phyloP scores from a whole-genome alignment of 2,888 invertebrate species.

The Drosophila borealis region DNA sequence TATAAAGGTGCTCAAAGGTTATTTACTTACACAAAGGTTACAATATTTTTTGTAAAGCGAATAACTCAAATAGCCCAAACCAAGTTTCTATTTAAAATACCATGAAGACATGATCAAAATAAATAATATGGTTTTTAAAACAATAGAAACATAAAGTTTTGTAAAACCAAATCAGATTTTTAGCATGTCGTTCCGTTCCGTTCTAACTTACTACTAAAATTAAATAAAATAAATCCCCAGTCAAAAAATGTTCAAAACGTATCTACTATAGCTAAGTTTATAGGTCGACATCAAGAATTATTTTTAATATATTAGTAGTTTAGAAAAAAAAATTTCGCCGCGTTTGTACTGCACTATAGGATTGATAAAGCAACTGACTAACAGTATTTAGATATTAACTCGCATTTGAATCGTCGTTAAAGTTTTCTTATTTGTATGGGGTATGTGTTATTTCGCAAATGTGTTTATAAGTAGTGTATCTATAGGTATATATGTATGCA shows the following conservation, averaged over 20 bases:
- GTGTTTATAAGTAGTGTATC: conserved; percentile 24
- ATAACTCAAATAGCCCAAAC: conserved; percentile 33
- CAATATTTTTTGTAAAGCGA: conserved; percentile 12
- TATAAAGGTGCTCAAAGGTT: neutral
- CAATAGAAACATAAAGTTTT: neutral
- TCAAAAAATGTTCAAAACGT: conserved; percentile 9
- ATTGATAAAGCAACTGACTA: conserved; percentile 6
- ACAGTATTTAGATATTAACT: conserved; percentile 5
- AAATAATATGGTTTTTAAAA: neutral
- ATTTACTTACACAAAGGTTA: conserved; percentile 46
- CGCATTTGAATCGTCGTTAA: neutral
- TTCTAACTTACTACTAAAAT: neutral
- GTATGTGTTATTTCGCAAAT: conserved; percentile 22
- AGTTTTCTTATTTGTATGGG: conserved; percentile 15
- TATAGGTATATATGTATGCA: conserved; percentile 35
- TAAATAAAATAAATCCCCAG: neutral
- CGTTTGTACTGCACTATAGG: conserved; percentile 6
- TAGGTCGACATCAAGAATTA: neutral
- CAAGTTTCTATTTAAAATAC: conserved; percentile 21
- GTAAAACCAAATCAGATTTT: conserved; percentile 11
- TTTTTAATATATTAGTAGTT: neutral
- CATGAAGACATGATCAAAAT: conserved; percentile 13
- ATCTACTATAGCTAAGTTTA: conserved; percentile 14
- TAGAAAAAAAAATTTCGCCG: neutral
- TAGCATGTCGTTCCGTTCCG: conserved; percentile 11